phyloP scores from a whole-genome alignment of 2,113 vertebrate species.

The Hipposideros armiger region DNA sequence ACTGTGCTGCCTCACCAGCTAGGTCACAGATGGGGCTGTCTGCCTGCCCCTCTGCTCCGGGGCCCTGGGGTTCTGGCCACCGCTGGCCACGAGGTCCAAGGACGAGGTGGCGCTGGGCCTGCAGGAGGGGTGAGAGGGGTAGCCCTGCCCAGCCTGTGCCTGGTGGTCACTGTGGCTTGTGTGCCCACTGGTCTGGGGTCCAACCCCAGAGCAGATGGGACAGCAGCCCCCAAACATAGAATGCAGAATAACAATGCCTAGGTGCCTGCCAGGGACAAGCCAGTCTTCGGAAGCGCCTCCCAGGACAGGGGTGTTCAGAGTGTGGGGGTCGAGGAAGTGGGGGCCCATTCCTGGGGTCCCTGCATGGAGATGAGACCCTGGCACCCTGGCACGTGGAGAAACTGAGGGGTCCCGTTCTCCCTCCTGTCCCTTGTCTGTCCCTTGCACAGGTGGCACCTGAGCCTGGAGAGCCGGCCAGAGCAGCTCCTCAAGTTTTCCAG shows the following conservation, averaged over 20 bases:
- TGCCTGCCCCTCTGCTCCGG: not conserved
- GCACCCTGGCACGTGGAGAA: not conserved
- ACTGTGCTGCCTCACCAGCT: not conserved
- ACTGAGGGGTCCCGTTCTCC: not conserved
- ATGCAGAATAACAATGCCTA: fast-evolving
- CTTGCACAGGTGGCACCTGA: not conserved
- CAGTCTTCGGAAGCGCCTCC: not conserved
- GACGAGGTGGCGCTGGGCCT: not conserved
- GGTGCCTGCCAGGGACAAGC: fast-evolving
- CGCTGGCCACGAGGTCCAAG: not conserved
- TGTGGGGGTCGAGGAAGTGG: not conserved
- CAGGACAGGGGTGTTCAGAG: not conserved
- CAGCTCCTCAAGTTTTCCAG: not conserved
- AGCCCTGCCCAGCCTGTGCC: not conserved
- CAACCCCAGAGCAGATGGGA: not conserved
- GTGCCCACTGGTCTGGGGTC: not conserved
- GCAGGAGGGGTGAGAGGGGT: not conserved
- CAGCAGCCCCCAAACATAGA: not conserved
- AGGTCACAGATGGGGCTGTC: not conserved
- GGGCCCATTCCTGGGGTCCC: not conserved
- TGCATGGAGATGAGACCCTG: not conserved
- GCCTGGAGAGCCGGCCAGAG: not conserved
- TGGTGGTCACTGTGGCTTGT: not conserved
- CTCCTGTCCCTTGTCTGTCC: not conserved
- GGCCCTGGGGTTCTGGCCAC: not conserved